Evolutionary conservation across 2,888 invertebrate species (phyloP).

Genomic region (Diaperis boleti): DNA sequence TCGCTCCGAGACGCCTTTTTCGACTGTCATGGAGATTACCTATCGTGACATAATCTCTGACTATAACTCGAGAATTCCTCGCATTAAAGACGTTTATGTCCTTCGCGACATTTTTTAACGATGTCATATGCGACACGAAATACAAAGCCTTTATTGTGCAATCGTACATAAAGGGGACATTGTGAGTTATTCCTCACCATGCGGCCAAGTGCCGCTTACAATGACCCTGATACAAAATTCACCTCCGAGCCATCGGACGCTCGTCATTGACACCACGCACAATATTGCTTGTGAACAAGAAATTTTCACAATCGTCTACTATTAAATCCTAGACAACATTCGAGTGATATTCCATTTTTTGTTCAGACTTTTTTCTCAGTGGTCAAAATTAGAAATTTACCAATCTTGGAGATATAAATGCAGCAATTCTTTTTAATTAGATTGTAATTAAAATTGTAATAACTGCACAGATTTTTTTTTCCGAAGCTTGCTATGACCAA

Average conservation of each 20-base stretch:
- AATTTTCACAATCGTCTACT: too few relatives aligned
- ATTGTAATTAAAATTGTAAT: too few relatives aligned
- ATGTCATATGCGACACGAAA: slow-evolving; percentile 58
- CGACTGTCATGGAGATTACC: background rate
- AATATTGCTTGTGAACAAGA: too few relatives aligned
- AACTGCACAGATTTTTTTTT: too few relatives aligned
- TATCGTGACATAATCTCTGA: slow-evolving; percentile 44
- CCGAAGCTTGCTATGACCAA: too few relatives aligned
- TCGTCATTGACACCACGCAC: slow-evolving; percentile 6
- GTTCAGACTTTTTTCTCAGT: too few relatives aligned
- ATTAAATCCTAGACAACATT: too few relatives aligned
- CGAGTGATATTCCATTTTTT: too few relatives aligned
- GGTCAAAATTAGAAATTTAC: too few relatives aligned
- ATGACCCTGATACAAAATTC: slow-evolving; percentile 54
- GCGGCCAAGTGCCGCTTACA: slow-evolving; percentile 54
- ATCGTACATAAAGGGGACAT: slow-evolving; percentile 55
- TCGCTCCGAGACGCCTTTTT: background rate
- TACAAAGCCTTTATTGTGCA: slow-evolving; percentile 58
- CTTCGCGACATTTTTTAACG: slow-evolving; percentile 56
- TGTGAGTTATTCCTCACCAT: slow-evolving; percentile 51
- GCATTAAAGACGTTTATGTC: slow-evolving; percentile 48
- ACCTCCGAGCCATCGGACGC: slow-evolving; percentile 27
- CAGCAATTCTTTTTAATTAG: too few relatives aligned
- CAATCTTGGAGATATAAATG: too few relatives aligned
- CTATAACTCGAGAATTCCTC: slow-evolving; percentile 39